These are phyloP conservation scores for Acleris emargana DNA, from an alignment of 2,888 invertebrate genomes.

Conservation along the genomic window DNA sequence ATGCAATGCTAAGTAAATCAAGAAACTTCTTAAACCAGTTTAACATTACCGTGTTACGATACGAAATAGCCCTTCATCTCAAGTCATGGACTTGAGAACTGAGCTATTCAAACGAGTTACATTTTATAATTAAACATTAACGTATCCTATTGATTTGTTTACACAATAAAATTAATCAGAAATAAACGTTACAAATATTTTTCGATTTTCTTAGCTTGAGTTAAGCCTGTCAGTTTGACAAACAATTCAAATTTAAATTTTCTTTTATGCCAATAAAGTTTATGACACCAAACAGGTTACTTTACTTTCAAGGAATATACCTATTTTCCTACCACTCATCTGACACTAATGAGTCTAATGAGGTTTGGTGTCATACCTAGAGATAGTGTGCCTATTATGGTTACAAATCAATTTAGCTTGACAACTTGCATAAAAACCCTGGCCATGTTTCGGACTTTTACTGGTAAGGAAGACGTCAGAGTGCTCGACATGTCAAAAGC, in stretches of 20 bases:
- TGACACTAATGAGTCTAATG: too few relatives aligned
- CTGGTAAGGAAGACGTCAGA: too few relatives aligned
- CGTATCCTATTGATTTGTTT: conserved; percentile 31
- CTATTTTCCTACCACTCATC: too few relatives aligned
- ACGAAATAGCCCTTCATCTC: conserved; percentile 62
- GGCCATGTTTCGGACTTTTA: too few relatives aligned
- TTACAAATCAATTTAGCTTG: too few relatives aligned
- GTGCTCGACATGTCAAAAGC: too few relatives aligned
- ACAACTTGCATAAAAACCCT: too few relatives aligned
- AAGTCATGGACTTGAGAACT: conserved; percentile 58
- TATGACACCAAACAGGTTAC: background rate
- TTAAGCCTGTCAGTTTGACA: conserved; percentile 50
- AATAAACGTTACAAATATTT: conserved; percentile 46
- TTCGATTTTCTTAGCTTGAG: conserved; percentile 44
- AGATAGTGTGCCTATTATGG: too few relatives aligned
- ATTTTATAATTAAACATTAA: conserved; percentile 55
- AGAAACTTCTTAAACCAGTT: background rate
- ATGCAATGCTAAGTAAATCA: background rate
- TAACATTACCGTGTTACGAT: conserved; percentile 46
- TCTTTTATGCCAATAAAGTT: conserved; percentile 14
- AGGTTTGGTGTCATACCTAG: too few relatives aligned
- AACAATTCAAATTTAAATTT: conserved; percentile 49
- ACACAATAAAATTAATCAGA: conserved; percentile 47
- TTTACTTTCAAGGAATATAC: background rate
- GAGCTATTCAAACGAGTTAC: conserved; percentile 52